Evolutionary conservation across 64 coral and sea anemone genomes (phyloP), one percentile per base, ranked within the genome.

Genomic region (Acropora tenuis): DNA sequence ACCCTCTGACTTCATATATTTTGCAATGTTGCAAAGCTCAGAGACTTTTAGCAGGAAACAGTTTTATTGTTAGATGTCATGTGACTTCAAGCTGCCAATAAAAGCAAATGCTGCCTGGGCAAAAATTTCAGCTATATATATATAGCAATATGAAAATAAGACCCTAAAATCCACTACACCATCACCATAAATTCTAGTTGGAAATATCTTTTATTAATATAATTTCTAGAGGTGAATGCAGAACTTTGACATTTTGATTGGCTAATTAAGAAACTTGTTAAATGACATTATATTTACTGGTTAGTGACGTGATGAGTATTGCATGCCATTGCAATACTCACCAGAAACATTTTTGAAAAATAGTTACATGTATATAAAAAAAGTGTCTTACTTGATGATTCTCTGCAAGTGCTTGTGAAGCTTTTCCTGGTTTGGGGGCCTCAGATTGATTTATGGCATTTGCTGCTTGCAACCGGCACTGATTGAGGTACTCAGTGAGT

Each of bases 341-440:
- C 11, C 63, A 71, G 2, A 8, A 17, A 47, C 43, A 17, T 73
- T 3, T 61, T 78, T 42, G 43, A 18, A 41, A 69, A 2, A 69
- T 18, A 49, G 46, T 2, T 5, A 63, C 3, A 67, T 41, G 19
- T 80, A 75, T 75, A 77, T 5, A 68, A 71, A 46, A 8, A 74
- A 61, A 61, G 9, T 8, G 5, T 61, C 69, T 75, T 84, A 77
- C 90, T 43, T 91, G 69, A 74, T 85, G 53, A 15, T 48, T 84
- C 68, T 92, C 80, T 44, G 79, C 89, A 74, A 91, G 7, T 18
- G 43, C 79, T 30, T 84, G 83, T n/a, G 48, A 73, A 10, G 86
- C 52, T 85, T 92, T 92, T 11, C 80, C 90, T 17, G 90, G 90
- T 86, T 43, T 76, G 55, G 73, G 80, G 78, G 78, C n/a, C 6